These are phyloP conservation scores for Drosophila repletoides DNA, from an alignment of 1,140 invertebrate species.

Conservation along the genomic window DNA sequence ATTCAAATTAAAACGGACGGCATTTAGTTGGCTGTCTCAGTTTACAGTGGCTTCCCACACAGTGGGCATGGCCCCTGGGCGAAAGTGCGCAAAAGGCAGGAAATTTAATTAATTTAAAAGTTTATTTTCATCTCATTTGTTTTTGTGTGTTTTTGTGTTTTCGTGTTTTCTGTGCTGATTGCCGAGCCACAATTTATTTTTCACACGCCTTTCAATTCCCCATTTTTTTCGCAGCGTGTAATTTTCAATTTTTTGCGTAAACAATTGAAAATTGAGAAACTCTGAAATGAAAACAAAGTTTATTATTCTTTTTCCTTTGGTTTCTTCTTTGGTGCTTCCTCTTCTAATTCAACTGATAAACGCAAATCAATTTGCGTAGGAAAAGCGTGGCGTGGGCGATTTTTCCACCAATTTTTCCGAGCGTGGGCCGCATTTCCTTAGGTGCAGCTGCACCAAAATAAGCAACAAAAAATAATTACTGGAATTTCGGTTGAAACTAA, in stretches of 20 bases:
- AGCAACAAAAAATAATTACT: constrained; percentile 30
- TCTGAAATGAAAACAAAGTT: constrained; percentile 26
- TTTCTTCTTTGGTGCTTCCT: not conserved
- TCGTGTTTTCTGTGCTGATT: constrained; percentile 1
- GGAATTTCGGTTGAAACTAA: constrained; percentile 20
- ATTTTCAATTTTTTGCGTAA: constrained; percentile 41
- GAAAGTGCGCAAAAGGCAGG: constrained; percentile 34
- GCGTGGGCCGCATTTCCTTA: constrained; percentile 4
- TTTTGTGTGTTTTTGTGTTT: too few species aligned
- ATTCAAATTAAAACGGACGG: constrained; percentile 60
- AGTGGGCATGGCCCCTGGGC: constrained; percentile 21
- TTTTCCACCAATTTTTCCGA: constrained; percentile 7
- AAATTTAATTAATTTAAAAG: constrained; percentile 55
- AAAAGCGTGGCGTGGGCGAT: constrained; percentile 24
- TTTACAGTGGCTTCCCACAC: constrained; percentile 41
- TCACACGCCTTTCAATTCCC: constrained; percentile 47
- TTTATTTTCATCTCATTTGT: constrained; percentile 26
- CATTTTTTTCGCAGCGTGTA: constrained; percentile 41
- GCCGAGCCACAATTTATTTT: constrained; percentile 51
- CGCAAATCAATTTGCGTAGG: constrained; percentile 12
- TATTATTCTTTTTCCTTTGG: constrained; percentile 25
- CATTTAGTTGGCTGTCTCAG: constrained; percentile 24
- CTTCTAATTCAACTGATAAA: constrained; percentile 6
- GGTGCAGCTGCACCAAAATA: constrained; percentile 25
- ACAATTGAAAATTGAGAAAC: constrained; percentile 39